phyloP scores from a whole-genome alignment of 2,797 vertebrate species.

The Channa striata region DNA sequence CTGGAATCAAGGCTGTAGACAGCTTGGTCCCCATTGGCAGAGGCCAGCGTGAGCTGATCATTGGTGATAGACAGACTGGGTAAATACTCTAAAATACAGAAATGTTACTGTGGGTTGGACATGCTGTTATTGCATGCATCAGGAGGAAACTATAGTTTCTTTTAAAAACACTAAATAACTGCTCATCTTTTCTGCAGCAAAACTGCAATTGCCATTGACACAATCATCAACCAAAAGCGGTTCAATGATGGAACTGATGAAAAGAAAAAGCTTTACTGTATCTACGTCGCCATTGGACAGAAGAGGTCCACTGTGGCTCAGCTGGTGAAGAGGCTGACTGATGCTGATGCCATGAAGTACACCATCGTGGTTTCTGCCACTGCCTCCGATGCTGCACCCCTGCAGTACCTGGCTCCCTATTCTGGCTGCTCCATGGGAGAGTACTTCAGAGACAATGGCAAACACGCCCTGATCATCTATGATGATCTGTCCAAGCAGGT shows the following conservation, averaged over 20 bases:
- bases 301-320: conserved; percentile 98
- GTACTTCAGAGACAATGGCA: conserved; percentile 98
- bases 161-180: not conserved
- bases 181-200: conserved; percentile 82
- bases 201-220: conserved; percentile 99
- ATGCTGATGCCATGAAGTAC: conserved; percentile 98
- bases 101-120: not conserved
- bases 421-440: conserved; percentile 99
- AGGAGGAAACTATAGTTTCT: too few species aligned
- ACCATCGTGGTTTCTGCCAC: conserved; percentile 98
- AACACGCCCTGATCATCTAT: conserved; percentile 97
- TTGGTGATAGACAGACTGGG: conserved; percentile 98
- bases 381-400: conserved; percentile 96
- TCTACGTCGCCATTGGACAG: conserved; percentile 98
- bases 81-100: conserved; percentile 65
- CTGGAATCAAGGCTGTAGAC: conserved; percentile 97
- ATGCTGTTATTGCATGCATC: not conserved
- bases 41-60: conserved; percentile 98
- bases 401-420: conserved; percentile 98
- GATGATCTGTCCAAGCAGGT: conserved; percentile 99
- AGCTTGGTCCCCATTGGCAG: conserved; percentile 97
- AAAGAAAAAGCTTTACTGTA: conserved; percentile 99
- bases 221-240: conserved; percentile 99
- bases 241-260: conserved; percentile 97
- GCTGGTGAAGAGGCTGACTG: conserved; percentile 96